These are phyloP conservation scores for Meteorus cinctellus DNA, from an alignment of 2,888 invertebrate species.

Conservation along the genomic window DNA sequence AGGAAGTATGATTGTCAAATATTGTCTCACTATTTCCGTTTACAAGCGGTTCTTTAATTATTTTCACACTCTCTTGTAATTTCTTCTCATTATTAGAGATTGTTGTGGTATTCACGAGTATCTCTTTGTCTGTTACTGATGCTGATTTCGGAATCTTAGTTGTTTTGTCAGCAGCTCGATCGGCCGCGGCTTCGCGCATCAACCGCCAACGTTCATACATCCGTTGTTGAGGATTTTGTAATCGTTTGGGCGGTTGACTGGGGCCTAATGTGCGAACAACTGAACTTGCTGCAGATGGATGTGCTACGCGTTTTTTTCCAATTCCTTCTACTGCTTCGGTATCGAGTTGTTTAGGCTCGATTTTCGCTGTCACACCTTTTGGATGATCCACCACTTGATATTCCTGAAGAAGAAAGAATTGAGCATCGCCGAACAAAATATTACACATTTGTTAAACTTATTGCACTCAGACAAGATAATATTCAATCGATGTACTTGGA, in stretches of 20 bases:
- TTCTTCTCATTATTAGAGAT: background rate
- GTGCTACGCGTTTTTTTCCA: slow-evolving; percentile 83
- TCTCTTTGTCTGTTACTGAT: background rate
- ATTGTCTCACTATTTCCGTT: slow-evolving; percentile 64
- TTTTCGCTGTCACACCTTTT: slow-evolving; percentile 57
- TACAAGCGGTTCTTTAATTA: slow-evolving; percentile 51
- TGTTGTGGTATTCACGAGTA: slow-evolving; percentile 30
- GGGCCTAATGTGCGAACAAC: slow-evolving; percentile 58
- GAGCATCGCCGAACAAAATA: too few species aligned
- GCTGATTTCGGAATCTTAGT: slow-evolving; percentile 9
- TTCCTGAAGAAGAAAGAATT: slow-evolving; percentile 58
- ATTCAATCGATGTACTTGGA: slow-evolving; percentile 77
- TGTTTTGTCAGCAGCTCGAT: slow-evolving; percentile 58
- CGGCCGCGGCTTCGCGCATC: slow-evolving; percentile 62
- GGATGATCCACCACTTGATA: slow-evolving; percentile 67
- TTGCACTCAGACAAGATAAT: too few species aligned
- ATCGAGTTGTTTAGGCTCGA: slow-evolving; percentile 55
- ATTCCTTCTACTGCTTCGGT: slow-evolving; percentile 61
- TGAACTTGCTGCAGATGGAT: slow-evolving; percentile 72
- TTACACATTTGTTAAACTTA: too few species aligned
- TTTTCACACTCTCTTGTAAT: slow-evolving; percentile 5
- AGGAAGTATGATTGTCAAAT: background rate
- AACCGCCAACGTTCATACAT: slow-evolving; percentile 70
- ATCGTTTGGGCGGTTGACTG: slow-evolving; percentile 60
- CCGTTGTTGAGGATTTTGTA: slow-evolving; percentile 63